Evolutionary conservation across 2,797 vertebrate species (phyloP).

Genomic region (Phalanger gymnotis): DNA sequence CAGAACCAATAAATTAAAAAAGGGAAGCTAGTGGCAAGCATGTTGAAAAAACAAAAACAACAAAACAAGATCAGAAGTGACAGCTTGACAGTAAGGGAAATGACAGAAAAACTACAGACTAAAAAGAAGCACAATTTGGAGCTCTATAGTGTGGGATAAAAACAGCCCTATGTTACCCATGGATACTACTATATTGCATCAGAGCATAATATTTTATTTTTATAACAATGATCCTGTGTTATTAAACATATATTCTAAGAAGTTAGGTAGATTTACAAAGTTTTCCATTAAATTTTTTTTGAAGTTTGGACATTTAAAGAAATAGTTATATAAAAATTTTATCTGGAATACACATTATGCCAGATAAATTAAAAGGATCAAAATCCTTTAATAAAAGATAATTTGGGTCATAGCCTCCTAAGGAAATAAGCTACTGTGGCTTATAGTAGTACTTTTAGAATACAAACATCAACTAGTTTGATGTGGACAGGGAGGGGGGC

Average conservation of each 20-base stretch:
- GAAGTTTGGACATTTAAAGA: not conserved
- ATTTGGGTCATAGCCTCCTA: not conserved
- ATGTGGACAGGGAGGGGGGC: not conserved
- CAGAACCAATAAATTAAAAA: not conserved
- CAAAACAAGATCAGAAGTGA: not conserved
- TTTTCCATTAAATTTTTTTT: not conserved
- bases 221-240: not conserved
- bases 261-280: not conserved
- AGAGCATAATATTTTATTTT: not conserved
- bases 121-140: not conserved
- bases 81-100: not conserved
- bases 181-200: not conserved
- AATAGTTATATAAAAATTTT: not conserved
- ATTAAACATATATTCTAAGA: not conserved
- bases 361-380: not conserved
- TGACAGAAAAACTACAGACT: not conserved
- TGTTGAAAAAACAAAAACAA: not conserved
- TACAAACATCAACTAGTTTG: not conserved
- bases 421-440: not conserved
- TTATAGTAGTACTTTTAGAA: not conserved
- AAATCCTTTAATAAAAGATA: not conserved
- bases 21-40: not conserved
- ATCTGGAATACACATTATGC: not conserved
- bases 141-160: not conserved
- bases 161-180: not conserved